These are phyloP conservation scores for Piliocolobus tephrosceles DNA, from an alignment of 2,113 vertebrate genomes.

Conservation along the genomic window DNA sequence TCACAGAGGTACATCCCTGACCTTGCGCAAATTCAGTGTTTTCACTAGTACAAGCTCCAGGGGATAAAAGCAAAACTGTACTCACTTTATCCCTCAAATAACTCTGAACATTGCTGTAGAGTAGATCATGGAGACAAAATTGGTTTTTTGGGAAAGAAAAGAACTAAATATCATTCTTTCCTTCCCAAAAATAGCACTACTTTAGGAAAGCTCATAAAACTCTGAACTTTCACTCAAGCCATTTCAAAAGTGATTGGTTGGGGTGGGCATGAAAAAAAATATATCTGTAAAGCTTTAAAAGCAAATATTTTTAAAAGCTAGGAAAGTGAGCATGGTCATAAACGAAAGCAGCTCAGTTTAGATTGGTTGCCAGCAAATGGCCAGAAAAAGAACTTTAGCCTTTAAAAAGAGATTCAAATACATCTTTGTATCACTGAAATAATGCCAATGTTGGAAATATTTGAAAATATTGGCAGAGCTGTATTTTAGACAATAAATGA, in stretches of 20 bases:
- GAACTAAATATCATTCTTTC: constrained; percentile 44
- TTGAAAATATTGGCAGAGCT: constrained; percentile 2
- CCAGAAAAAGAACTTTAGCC: not conserved
- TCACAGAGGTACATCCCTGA: not conserved
- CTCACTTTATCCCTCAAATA: not conserved
- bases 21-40: constrained; percentile 7
- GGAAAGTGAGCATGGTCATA: not conserved
- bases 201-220: constrained; percentile 56
- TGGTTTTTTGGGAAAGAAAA: constrained; percentile 41
- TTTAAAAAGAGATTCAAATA: constrained; percentile 44
- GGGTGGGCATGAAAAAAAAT: not conserved
- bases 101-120: constrained; percentile 41
- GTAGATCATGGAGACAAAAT: constrained; percentile 51
- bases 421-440: constrained; percentile 25
- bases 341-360: constrained; percentile 22
- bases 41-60: not conserved
- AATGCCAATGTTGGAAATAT: not conserved
- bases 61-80: constrained; percentile 50
- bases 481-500: constrained; percentile 1
- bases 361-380: not conserved
- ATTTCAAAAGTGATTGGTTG: constrained; percentile 48
- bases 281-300: constrained; percentile 31
- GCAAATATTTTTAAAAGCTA: constrained; percentile 19
- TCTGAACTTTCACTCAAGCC: constrained; percentile 57
- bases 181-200: constrained; percentile 58